Evolutionary conservation across 2,888 invertebrate genomes (phyloP).

Genomic region (Drosophila flavopinicola): DNA sequence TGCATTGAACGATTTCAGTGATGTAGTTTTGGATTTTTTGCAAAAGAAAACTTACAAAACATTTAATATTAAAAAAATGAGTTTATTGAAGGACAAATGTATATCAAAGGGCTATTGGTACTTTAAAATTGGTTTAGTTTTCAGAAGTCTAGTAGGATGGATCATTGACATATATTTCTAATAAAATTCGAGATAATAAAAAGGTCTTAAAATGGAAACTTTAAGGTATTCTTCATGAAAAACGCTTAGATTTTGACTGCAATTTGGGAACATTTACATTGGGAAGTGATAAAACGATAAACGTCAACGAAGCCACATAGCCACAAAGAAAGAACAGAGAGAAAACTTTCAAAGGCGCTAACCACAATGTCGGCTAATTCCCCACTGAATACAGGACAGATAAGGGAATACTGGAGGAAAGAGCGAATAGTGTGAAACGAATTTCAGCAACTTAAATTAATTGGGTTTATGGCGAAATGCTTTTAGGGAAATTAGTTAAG

Average conservation of each 20-base stretch:
- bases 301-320: constrained; percentile 16
- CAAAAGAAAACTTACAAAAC: no score
- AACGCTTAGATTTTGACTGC: no score
- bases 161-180: no score
- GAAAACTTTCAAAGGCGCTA: constrained; percentile 35
- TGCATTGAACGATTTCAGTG: no score
- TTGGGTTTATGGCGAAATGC: constrained; percentile 79
- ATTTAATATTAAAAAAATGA: no score
- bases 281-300: background rate
- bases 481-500: constrained; percentile 76
- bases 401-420: constrained; percentile 1
- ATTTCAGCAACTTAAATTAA: constrained; percentile 75
- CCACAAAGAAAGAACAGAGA: constrained; percentile 5
- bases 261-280: constrained; percentile 5
- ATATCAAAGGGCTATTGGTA: no score
- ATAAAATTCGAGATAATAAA: no score
- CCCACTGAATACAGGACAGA: constrained; percentile 10
- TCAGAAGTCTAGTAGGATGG: no score
- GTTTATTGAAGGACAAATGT: no score
- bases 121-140: background rate
- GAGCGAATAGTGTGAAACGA: constrained; percentile 58
- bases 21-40: no score
- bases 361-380: constrained; percentile 66
- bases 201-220: no score
- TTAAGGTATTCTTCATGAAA: no score